phyloP scores from a whole-genome alignment of 1,140 invertebrate genomes.

The Dendrolimus kikuchii region DNA sequence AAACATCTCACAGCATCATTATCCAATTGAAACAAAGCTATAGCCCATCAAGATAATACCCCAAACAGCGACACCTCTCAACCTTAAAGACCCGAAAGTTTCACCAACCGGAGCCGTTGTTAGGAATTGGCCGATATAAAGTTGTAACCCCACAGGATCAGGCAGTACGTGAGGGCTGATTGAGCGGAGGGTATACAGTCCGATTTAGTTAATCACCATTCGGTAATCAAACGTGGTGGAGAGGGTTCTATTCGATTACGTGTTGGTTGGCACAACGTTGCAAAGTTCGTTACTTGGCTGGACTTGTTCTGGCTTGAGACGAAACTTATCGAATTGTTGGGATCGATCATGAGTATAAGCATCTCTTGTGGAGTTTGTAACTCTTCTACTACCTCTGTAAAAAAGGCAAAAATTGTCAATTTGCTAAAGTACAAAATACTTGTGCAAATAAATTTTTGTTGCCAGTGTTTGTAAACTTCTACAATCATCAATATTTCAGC shows the following conservation, averaged over 20 bases:
- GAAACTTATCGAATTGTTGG: too few relatives aligned
- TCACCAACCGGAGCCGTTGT: slow-evolving; percentile 18
- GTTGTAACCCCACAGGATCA: slow-evolving; percentile 30
- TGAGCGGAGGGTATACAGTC: slow-evolving; percentile 25
- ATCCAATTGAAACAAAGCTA: background rate
- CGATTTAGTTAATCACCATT: slow-evolving; percentile 39
- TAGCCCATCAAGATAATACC: slow-evolving; percentile 12
- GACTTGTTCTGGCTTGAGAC: too few relatives aligned
- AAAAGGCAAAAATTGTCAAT: too few relatives aligned
- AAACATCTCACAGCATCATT: background rate
- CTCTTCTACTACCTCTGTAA: too few relatives aligned
- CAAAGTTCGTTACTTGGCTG: too few relatives aligned
- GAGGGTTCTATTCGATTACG: slow-evolving; percentile 7
- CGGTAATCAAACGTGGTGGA: slow-evolving; percentile 25
- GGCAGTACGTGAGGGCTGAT: slow-evolving; percentile 29
- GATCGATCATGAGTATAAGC: too few relatives aligned
- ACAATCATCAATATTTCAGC: too few relatives aligned
- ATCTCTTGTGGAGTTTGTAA: too few relatives aligned
- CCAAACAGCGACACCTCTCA: slow-evolving; percentile 19
- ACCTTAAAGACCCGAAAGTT: slow-evolving; percentile 21
- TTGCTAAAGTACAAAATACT: too few relatives aligned
- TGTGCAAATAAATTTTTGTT: too few relatives aligned
- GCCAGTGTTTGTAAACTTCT: too few relatives aligned
- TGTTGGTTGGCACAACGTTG: background rate
- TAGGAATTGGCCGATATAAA: slow-evolving; percentile 30